Base-by-base conservation (phyloP, 2,113 vertebrate species). In the Zosterops hypoxanthus region DNA sequence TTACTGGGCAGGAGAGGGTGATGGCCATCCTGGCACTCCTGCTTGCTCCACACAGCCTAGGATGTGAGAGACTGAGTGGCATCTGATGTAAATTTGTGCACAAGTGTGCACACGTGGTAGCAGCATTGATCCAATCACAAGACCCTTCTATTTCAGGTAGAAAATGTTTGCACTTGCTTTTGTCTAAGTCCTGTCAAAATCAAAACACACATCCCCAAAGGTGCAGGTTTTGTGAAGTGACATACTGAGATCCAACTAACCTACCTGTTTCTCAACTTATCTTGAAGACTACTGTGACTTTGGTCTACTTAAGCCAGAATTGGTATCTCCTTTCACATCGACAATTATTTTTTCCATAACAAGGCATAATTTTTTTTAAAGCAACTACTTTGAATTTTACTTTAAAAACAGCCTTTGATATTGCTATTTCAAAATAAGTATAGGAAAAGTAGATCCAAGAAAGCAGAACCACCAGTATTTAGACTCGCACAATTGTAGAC, bases 81-180 rank as follows among this genome's bases (percentile, higher is more conserved):
- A 57, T 65, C 55, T 46, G 56, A 25, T 0, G 1, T 12, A 39
- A 53, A 47, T 59, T 33, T 20, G 39, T 24, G 29, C 23, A 11
- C 47, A 65, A 80, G 66, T 14, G 15, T 0, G 0, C 5, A n/a
- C 0, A 0, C 10, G 18, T 11, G n/a, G 49, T 14, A 66, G 25
- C 8, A 39, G 33, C 15, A 63, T 2, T 63, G 33, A 84, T n/a
- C 8, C 39, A 55, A 18, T 11, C 12, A 44, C 17, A 49, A 56
- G 28, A 46, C 22, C 14, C 6, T 55, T 25, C 4, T 11, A 18
- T 80, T 73, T 57, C 64, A 91, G 33, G 19, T 5, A 75, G 33
- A 66, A 28, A 49, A 20, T 8, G 14, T 6, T 70, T 47, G 4
- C 1, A 7, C 25, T 59, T 50, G 10, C 7, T 69, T 80, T 57